Percentiles rank a stretch among this genome's conserved stretches.
Evolutionary conservation across 2,797 vertebrate genomes (phyloP).

Genomic region (Triplophysa bombifrons): DNA sequence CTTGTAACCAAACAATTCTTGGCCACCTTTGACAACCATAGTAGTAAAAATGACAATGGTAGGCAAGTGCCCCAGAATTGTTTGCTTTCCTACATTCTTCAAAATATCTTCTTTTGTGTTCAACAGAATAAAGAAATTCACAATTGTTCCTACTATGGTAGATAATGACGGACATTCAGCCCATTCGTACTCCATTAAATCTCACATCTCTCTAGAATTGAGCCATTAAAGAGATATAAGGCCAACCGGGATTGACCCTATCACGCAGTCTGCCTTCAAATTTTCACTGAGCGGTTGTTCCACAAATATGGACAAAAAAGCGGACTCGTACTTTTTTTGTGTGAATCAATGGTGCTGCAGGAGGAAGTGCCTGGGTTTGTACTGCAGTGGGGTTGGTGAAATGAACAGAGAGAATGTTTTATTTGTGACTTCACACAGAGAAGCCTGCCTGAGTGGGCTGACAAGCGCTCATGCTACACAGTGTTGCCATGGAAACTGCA

Average conservation of each 20-base stretch:
- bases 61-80: too few relatives aligned
- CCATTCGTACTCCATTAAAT: not conserved
- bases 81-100: too few relatives aligned
- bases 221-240: not conserved
- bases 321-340: slow-evolving; percentile 21
- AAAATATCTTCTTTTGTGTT: too few relatives aligned
- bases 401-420: slow-evolving; percentile 58
- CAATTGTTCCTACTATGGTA: too few relatives aligned
- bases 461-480: slow-evolving; percentile 76
- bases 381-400: slow-evolving; percentile 52
- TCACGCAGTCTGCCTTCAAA: not conserved
- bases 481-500: slow-evolving; percentile 81
- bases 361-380: slow-evolving; percentile 51
- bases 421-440: slow-evolving; percentile 63
- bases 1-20: too few relatives aligned
- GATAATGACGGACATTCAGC: too few relatives aligned
- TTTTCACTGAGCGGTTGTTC: not conserved
- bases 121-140: too few relatives aligned
- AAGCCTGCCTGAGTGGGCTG: slow-evolving; percentile 75
- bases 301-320: slow-evolving; percentile 26
- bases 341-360: slow-evolving; percentile 46
- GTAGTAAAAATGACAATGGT: too few relatives aligned
- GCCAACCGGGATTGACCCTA: not conserved
- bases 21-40: too few relatives aligned
- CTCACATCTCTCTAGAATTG: not conserved